These are phyloP conservation scores for Caenorhabditis auriculariae DNA, from an alignment of 2,888 invertebrate genomes.

Conservation along the genomic window DNA sequence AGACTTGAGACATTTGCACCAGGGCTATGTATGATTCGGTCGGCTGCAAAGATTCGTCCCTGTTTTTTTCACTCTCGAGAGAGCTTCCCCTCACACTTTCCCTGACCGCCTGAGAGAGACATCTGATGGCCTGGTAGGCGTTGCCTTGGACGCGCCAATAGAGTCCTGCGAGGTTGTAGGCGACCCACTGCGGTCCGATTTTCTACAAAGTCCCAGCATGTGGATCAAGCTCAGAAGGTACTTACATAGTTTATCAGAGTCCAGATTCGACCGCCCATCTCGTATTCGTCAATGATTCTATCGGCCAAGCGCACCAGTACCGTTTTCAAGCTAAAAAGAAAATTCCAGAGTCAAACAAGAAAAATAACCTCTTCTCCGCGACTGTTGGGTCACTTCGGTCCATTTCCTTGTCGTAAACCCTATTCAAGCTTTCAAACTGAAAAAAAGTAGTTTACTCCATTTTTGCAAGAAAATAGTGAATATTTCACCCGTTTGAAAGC, in stretches of 20 bases:
- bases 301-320: conserved; percentile 39
- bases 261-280: conserved; percentile 78
- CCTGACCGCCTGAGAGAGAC: conserved; percentile 72
- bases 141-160: conserved; percentile 79
- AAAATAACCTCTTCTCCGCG: conserved; percentile 8
- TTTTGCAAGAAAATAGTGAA: neutral
- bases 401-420: neutral
- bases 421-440: neutral
- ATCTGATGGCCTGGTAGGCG: conserved; percentile 74
- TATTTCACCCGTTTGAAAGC: conserved; percentile 15
- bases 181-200: conserved; percentile 76
- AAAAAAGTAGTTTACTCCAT: neutral
- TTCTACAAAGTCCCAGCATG: conserved; percentile 68
- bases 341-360: neutral
- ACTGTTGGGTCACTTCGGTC: conserved; percentile 18
- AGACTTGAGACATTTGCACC: conserved; percentile 74
- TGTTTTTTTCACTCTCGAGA: neutral
- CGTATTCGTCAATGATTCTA: conserved; percentile 67
- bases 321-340: conserved; percentile 15
- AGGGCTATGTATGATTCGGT: conserved; percentile 72
- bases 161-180: conserved; percentile 75
- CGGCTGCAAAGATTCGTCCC: conserved; percentile 5
- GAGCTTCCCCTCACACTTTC: conserved; percentile 10
- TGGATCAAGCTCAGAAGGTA: conserved; percentile 1
- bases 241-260: conserved; percentile 74